Evolutionary conservation across 2,888 invertebrate genomes (phyloP), one percentile per base, ranked within the genome.

Genomic region (Zootermopsis nevadensis): DNA sequence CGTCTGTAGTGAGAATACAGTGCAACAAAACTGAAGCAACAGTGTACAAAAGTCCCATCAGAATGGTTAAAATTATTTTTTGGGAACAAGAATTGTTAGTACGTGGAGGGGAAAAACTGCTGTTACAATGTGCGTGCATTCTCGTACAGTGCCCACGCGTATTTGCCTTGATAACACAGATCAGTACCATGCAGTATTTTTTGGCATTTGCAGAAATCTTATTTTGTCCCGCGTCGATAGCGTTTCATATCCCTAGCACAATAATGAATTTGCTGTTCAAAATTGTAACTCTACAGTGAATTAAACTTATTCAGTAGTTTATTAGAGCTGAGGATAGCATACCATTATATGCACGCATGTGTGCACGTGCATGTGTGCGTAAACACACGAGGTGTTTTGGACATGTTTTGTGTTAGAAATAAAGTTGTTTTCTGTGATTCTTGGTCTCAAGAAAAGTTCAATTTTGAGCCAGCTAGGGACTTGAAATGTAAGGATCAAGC

Each of bases 111-210:
- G 30, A n/a, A 27, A 48, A 48, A 15, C 77, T 60, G 60, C 55
- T 30, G 38, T 35, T 35, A n/a, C 31, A 79, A 7, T 66, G 35
- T 79, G 60, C 33, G 24, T n/a, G n/a, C 60, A 66, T n/a, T 66
- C n/a, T 79, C 31, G n/a, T 1, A 77, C 19, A 19, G 55, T 31
- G 33, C 31, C 33, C 24, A 77, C 31, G 35, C 66, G 27, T 60
- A 24, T 35, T 60, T 60, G 79, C 60, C 60, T 79, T 60, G 35
- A 79, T 60, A 35, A 55, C 35, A n/a, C 33, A 74, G 33, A 74
- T 79, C 66, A 79, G 38, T 66, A 79, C 60, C 66, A 79, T 79
- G 66, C 79, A 79, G 60, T 66, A 79, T 79, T 79, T 79, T 66
- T 79, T 35, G 24, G 24, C 33, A 60, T 38, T 60, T 60, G 66